Percentiles rank a stretch among this genome's conserved stretches.
Evolutionary conservation across 2,113 vertebrate genomes (phyloP).

Genomic region (Hippopotamus amphibius): DNA sequence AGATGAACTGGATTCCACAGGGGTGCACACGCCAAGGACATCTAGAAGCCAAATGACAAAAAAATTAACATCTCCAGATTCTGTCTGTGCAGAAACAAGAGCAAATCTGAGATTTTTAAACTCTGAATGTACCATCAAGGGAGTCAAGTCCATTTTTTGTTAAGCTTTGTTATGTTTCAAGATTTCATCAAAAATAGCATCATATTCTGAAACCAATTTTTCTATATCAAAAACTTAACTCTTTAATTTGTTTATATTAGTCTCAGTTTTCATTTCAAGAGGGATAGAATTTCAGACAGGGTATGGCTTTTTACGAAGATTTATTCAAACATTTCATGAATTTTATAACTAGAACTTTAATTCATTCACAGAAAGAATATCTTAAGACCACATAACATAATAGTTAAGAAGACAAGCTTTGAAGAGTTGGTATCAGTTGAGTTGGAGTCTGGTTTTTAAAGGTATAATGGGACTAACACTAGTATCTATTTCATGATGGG

Average conservation of each 20-base stretch:
- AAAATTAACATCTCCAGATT: constrained; percentile 57
- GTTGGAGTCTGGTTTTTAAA: not conserved
- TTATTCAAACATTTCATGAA: constrained; percentile 52
- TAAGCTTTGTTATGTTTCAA: constrained; percentile 55
- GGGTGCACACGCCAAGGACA: constrained; percentile 22
- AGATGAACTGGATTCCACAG: constrained; percentile 54
- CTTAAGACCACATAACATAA: not conserved
- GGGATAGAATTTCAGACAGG: constrained; percentile 18
- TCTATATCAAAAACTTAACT: constrained; percentile 57
- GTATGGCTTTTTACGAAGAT: not conserved
- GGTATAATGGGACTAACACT: not conserved
- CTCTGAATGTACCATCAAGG: constrained; percentile 56
- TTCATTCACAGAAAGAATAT: constrained; percentile 39
- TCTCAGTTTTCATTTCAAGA: constrained; percentile 64
- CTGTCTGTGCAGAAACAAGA: constrained; percentile 26
- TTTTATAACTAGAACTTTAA: constrained; percentile 23
- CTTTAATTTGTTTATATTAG: constrained; percentile 10
- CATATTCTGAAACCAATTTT: constrained; percentile 44
- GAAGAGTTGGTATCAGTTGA: not conserved
- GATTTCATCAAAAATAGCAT: constrained; percentile 46
- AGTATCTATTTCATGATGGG: not conserved
- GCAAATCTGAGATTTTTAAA: constrained; percentile 4
- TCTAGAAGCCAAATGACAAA: constrained; percentile 74
- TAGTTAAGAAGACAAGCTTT: not conserved
- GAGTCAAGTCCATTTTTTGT: constrained; percentile 62